Percentiles rank a stretch among this genome's conserved stretches.
phyloP scores from a whole-genome alignment of 2,888 invertebrate species.

The Leptarthrus brevirostris region DNA sequence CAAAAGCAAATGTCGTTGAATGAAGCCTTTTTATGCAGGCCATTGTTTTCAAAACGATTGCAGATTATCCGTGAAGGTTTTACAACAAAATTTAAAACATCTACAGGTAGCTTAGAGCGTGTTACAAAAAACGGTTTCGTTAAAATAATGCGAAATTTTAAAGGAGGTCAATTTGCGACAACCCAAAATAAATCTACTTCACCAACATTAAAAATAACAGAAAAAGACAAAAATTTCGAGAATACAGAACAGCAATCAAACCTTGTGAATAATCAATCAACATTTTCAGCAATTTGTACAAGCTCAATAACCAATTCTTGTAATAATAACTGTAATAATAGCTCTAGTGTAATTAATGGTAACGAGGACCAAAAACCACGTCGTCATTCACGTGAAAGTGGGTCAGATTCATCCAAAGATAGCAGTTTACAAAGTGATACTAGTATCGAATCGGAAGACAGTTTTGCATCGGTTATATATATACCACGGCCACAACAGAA shows the following conservation, averaged over 20 bases:
- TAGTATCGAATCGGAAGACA: constrained; percentile 93
- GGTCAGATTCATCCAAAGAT: constrained; percentile 88
- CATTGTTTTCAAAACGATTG: constrained; percentile 65
- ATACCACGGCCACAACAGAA: constrained; percentile 80
- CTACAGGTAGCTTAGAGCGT: constrained; percentile 85
- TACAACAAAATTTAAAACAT: constrained; percentile 84
- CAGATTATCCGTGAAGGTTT: constrained; percentile 73
- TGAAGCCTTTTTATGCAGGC: constrained; percentile 81
- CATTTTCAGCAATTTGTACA: constrained; percentile 32
- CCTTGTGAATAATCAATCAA: constrained; percentile 42
- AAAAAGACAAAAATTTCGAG: constrained; percentile 4
- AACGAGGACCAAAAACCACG: constrained; percentile 71
- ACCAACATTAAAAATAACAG: constrained; percentile 26
- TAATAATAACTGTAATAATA: constrained; percentile 56
- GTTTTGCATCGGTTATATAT: constrained; percentile 92
- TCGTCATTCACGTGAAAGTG: constrained; percentile 85
- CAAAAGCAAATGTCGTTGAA: constrained; percentile 91
- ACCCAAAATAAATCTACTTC: constrained; percentile 36
- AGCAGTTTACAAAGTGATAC: constrained; percentile 93
- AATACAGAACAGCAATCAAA: constrained; percentile 18
- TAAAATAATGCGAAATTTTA: constrained; percentile 86
- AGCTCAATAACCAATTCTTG: constrained; percentile 54
- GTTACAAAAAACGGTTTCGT: constrained; percentile 85
- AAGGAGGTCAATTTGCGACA: constrained; percentile 59
- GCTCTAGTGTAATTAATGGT: constrained; percentile 59